phyloP scores from a whole-genome alignment of 2,888 invertebrate genomes.

The Sialis lutaria region DNA sequence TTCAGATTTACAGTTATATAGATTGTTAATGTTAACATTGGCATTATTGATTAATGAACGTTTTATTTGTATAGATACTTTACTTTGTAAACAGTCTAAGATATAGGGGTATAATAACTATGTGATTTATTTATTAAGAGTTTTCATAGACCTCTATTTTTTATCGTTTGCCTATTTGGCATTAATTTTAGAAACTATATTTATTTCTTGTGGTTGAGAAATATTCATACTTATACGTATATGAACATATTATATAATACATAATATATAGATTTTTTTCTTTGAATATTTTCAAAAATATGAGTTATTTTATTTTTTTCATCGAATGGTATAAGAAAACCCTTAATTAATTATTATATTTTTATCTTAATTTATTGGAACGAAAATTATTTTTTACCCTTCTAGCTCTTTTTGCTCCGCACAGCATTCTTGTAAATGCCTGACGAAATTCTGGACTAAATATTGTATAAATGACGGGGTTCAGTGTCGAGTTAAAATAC shows the following conservation, averaged over 20 bases:
- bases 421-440: slow-evolving; percentile 75
- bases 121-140: neutral
- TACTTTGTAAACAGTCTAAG: no score
- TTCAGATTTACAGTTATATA: no score
- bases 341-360: slow-evolving; percentile 4
- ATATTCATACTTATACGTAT: neutral
- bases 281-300: neutral
- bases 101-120: no score
- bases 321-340: neutral
- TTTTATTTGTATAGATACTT: no score
- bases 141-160: neutral
- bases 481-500: slow-evolving; percentile 79
- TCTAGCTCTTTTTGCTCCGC: slow-evolving; percentile 33
- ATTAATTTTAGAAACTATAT: neutral
- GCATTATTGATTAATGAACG: no score
- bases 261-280: neutral
- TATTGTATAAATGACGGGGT: slow-evolving; percentile 86
- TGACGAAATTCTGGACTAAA: slow-evolving; percentile 84
- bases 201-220: neutral
- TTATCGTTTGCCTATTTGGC: neutral
- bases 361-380: slow-evolving; percentile 24
- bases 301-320: no score
- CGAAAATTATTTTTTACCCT: slow-evolving; percentile 20
- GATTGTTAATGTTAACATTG: no score
- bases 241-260: neutral